Conservation (phyloP, 1,140 invertebrate species). For the Colletes gigas region DNA sequence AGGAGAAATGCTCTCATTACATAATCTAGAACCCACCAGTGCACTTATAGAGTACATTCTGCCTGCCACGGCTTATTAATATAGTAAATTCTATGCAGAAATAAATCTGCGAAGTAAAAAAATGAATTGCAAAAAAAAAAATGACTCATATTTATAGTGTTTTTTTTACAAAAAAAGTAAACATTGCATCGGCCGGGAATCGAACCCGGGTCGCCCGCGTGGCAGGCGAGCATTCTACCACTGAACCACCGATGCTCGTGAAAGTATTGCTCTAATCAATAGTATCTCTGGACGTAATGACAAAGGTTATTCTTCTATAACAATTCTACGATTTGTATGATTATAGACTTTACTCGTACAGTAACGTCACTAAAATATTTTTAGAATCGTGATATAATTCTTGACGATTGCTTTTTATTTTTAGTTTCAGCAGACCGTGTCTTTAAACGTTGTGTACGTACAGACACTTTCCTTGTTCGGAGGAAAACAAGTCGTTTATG, state of each 20-base stretch:
- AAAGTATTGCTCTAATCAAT: neutral
- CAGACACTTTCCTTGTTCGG: neutral
- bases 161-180: neutral
- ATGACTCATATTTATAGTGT: too few species aligned
- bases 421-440: neutral
- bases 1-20: too few species aligned
- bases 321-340: neutral
- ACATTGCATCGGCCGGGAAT: constrained; percentile 90
- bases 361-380: neutral
- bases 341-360: neutral
- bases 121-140: too few species aligned
- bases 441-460: neutral
- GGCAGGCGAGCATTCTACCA: constrained; percentile 97
- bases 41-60: too few species aligned
- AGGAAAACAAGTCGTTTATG: neutral
- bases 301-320: neutral
- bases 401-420: neutral
- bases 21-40: too few species aligned
- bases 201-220: constrained; percentile 95
- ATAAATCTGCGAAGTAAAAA: too few species aligned
- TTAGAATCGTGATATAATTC: neutral
- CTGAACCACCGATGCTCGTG: constrained; percentile 80
- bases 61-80: too few species aligned
- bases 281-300: neutral
- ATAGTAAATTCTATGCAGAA: too few species aligned